Evolutionary conservation across 2,888 invertebrate species (phyloP).

Genomic region (Chymomyza amoena): DNA sequence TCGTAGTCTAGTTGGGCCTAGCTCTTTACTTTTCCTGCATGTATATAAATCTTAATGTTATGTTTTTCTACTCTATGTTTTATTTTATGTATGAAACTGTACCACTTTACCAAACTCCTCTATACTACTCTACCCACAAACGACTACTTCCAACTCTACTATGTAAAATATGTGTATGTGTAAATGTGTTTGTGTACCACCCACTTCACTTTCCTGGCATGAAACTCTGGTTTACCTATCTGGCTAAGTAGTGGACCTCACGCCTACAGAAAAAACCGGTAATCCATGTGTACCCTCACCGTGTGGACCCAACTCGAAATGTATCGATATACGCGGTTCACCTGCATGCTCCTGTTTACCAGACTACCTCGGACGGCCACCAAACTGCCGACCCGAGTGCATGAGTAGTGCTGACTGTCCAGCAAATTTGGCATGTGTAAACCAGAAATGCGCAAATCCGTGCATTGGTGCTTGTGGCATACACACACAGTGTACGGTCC

Average conservation of each 20-base stretch:
- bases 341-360: conserved; percentile 90
- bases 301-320: conserved; percentile 91
- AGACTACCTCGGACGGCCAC: conserved; percentile 89
- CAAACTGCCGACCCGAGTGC: conserved; percentile 90
- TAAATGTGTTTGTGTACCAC: conserved; percentile 51
- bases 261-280: conserved; percentile 80
- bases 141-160: conserved; percentile 44
- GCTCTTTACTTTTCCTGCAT: conserved; percentile 50
- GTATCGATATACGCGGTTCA: conserved; percentile 85
- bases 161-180: conserved; percentile 54
- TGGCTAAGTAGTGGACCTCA: conserved; percentile 77
- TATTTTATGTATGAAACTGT: conserved; percentile 46
- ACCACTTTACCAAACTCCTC: conserved; percentile 47
- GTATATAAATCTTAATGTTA: conserved; percentile 58
- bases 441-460: conserved; percentile 88
- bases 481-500: conserved; percentile 86
- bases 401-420: conserved; percentile 87
- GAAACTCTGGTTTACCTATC: conserved; percentile 38
- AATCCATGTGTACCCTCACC: conserved; percentile 91
- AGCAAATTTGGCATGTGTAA: conserved; percentile 87
- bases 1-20: conserved; percentile 40
- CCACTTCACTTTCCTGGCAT: conserved; percentile 52
- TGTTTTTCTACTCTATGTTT: conserved; percentile 54
- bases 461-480: conserved; percentile 88
- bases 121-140: conserved; percentile 42